Percentiles rank a stretch among this genome's conserved stretches.
These are phyloP conservation scores for Achatina immaculata DNA, from an alignment of 1,140 invertebrate genomes.

Conservation along the genomic window DNA sequence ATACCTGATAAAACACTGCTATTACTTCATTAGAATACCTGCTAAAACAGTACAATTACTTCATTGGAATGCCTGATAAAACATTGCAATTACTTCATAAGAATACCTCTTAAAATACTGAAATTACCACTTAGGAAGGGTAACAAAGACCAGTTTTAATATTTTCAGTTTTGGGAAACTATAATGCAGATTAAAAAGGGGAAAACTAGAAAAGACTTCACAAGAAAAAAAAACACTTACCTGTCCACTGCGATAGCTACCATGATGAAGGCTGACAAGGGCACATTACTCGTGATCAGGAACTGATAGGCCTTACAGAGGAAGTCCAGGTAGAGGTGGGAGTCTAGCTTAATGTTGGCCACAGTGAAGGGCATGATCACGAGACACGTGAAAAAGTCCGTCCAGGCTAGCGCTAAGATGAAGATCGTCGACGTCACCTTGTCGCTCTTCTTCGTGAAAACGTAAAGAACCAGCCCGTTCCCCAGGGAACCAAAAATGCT, in stretches of 20 bases:
- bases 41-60: too few species aligned
- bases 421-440: slow-evolving; percentile 68
- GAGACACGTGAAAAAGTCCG: slow-evolving; percentile 65
- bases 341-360: slow-evolving; percentile 51
- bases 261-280: slow-evolving; percentile 69
- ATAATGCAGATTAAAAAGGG: too few species aligned
- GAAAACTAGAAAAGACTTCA: too few species aligned
- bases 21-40: too few species aligned
- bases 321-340: slow-evolving; percentile 51
- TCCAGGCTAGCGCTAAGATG: slow-evolving; percentile 65
- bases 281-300: slow-evolving; percentile 66
- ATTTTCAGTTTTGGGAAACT: too few species aligned
- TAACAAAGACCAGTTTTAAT: too few species aligned
- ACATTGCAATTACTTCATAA: too few species aligned
- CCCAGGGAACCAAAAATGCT: slow-evolving; percentile 63
- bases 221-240: neutral
- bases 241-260: slow-evolving; percentile 69
- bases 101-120: too few species aligned
- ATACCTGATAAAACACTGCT: too few species aligned
- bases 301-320: slow-evolving; percentile 69
- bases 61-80: too few species aligned
- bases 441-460: slow-evolving; percentile 67
- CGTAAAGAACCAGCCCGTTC: slow-evolving; percentile 68
- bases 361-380: slow-evolving; percentile 65
- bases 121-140: too few species aligned